Evolutionary conservation across 2,797 vertebrate species (phyloP), one percentile per base, ranked within the genome.

Genomic region (Xiphorhynchus erythropygius): DNA sequence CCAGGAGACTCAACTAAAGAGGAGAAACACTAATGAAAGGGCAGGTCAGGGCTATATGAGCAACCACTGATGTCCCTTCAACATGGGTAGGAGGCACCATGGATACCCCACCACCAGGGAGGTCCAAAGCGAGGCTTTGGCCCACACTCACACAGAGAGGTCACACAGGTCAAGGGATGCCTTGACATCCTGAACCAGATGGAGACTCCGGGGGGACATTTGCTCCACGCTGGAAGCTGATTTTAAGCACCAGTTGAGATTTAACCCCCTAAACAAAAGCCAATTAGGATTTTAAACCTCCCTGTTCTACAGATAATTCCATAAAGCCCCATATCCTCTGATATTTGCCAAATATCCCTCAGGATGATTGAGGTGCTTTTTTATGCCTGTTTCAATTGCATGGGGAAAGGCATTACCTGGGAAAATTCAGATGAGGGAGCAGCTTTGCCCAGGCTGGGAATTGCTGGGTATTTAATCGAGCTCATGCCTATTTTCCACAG

Each of bases 401-500:
- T 25, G 7, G 55, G 59, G 65, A 90, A 73, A 89, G 47, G 41
- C 7, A 39, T 39, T 64, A 82, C 82, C 79, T 86, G 62, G 69
- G 89, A 94, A 84, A 79, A 84, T 64, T 64, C 28, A 79, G 59
- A 49, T 47, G 24, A 42, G 30, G 44, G 50, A 77, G 85, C 12
- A 52, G 70, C 73, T 69, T 4, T 5, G 18, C 44, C 67, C 42
- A 65, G 33, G 53, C 22, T 49, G 57, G 56, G 37, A 56, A 84
- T 37, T 0, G 42, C 13, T 21, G 59, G 44, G 11, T 32, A 9
- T 65, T 90, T 53, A 27, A 68, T 67, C n/a, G n/a, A 50, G 22
- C 39, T 56, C 28, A 19, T 23, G 8, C 0, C 0, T 16, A 35
- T 37, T 90, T 37, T 10, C 5, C 65, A 7, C 0, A 21, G 23